Conservation (phyloP, 2,113 vertebrate species). For the Phainopepla nitens region DNA sequence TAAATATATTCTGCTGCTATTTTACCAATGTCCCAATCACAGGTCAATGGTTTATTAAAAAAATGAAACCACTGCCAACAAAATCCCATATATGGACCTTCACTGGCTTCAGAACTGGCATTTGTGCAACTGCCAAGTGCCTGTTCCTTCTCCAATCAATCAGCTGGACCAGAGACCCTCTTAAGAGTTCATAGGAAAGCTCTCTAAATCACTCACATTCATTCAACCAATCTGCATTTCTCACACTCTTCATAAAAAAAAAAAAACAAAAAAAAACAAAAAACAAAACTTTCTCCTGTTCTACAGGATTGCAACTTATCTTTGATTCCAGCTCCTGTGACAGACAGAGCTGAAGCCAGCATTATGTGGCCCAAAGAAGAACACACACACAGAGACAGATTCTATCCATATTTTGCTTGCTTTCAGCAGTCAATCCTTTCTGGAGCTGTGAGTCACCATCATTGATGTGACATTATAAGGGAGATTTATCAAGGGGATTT, state of each 20-base stretch:
- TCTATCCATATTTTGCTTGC: background rate
- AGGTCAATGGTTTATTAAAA: background rate
- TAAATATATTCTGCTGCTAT: background rate
- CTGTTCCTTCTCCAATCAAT: background rate
- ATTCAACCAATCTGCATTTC: background rate
- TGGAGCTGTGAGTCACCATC: slow-evolving; percentile 54
- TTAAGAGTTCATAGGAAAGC: background rate
- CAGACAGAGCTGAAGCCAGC: background rate
- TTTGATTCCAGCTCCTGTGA: background rate
- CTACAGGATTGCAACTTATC: background rate
- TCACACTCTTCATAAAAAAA: background rate
- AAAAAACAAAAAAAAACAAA: no score
- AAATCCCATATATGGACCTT: background rate
- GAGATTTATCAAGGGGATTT: slow-evolving; percentile 44
- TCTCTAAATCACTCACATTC: background rate
- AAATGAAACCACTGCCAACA: background rate
- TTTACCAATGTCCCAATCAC: background rate
- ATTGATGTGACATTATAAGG: slow-evolving; percentile 25
- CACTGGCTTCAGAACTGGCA: background rate
- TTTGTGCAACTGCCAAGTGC: background rate
- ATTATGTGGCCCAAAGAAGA: background rate
- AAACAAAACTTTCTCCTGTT: background rate
- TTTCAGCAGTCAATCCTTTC: slow-evolving; percentile 5
- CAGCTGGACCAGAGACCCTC: background rate
- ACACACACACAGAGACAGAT: background rate